A percentile compares a stretch with the other conserved stretches of the same genome.
phyloP scores from a whole-genome alignment of 2,113 vertebrate species.

The Cyprinodon tularosa region DNA sequence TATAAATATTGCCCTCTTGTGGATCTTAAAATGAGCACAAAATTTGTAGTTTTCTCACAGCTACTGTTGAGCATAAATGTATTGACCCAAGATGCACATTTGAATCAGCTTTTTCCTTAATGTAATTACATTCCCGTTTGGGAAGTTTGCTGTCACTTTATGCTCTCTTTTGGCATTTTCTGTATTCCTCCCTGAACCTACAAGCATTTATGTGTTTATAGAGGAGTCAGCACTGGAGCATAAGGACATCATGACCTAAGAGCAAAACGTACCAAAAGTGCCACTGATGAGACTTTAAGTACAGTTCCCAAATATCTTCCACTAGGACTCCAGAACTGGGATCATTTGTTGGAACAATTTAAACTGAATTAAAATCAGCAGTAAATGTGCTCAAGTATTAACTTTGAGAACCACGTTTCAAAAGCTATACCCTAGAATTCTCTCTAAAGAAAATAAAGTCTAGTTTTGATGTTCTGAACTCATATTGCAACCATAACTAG shows the following conservation, averaged over 20 bases:
- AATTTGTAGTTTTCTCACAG: too few species aligned
- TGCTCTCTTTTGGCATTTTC: neutral
- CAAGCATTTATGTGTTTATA: slow-evolving; percentile 6
- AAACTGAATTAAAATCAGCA: too few species aligned
- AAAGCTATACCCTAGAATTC: too few species aligned
- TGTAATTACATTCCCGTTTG: too few species aligned
- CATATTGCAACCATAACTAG: too few species aligned
- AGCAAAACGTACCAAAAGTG: slow-evolving; percentile 15
- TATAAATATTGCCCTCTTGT: slow-evolving; percentile 25
- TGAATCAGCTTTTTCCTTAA: too few species aligned
- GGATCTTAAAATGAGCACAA: neutral
- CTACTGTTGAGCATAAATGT: too few species aligned
- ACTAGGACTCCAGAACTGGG: slow-evolving; percentile 20
- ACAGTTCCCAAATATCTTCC: slow-evolving; percentile 25
- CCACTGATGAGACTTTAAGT: slow-evolving; percentile 28
- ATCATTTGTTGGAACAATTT: neutral
- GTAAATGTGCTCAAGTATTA: neutral
- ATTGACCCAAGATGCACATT: too few species aligned
- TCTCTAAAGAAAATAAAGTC: too few species aligned
- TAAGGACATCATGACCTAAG: slow-evolving; percentile 35
- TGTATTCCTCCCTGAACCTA: neutral
- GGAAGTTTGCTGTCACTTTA: neutral
- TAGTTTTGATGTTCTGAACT: too few species aligned
- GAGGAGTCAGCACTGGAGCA: slow-evolving; percentile 6
- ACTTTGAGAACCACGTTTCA: too few species aligned